phyloP scores from a whole-genome alignment of 1,140 invertebrate species.

The Branchinecta lynchi region DNA sequence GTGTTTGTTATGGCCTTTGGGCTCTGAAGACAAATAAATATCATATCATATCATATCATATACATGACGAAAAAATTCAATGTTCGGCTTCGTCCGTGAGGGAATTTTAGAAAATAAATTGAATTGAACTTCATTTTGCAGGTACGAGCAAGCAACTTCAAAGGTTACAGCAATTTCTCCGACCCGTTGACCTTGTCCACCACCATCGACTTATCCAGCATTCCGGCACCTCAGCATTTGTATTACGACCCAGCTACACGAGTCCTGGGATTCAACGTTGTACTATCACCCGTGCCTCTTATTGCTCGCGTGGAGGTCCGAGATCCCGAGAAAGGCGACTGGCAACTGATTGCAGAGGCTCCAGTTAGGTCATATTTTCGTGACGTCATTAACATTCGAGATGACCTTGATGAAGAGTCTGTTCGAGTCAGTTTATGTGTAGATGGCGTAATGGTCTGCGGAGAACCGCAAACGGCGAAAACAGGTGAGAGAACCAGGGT shows the following conservation, averaged over 20 bases:
- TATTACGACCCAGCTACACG: constrained; percentile 59
- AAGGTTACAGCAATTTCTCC: constrained; percentile 66
- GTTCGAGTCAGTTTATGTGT: neutral
- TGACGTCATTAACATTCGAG: neutral
- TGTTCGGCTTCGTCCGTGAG: no score
- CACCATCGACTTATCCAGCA: constrained; percentile 52
- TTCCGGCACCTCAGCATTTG: constrained; percentile 54
- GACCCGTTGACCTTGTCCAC: constrained; percentile 59
- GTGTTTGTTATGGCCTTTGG: no score
- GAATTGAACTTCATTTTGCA: constrained; percentile 30
- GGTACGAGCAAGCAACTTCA: constrained; percentile 69
- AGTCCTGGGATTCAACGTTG: constrained; percentile 53
- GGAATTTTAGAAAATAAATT: no score
- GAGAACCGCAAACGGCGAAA: neutral
- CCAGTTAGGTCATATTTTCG: neutral
- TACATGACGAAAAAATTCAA: no score
- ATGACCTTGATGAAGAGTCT: neutral
- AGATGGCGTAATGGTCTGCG: neutral
- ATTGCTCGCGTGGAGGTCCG: constrained; percentile 34
- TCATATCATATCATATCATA: no score
- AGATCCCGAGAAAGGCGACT: neutral
- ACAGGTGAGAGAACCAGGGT: no score
- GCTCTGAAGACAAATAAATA: no score
- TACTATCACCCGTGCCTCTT: constrained; percentile 41
- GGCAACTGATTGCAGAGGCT: neutral